Conservation (phyloP, 2,797 vertebrate species). For the Danio albolineatus region DNA sequence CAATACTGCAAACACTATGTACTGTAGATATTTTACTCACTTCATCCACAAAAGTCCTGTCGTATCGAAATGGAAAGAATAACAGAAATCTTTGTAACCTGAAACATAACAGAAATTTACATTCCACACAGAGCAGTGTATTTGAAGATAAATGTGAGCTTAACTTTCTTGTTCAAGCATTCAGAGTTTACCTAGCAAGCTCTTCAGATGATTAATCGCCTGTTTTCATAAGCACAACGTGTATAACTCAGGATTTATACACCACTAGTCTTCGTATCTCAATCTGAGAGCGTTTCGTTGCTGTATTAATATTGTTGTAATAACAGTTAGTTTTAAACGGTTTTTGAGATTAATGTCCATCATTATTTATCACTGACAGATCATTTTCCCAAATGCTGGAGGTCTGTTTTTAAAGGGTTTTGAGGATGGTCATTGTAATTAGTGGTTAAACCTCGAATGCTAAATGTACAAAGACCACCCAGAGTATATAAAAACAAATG, state of each 20-base stretch:
- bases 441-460: slow-evolving; percentile 8
- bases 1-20: not conserved
- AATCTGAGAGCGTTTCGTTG: not conserved
- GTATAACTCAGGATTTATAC: not conserved
- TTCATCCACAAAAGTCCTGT: slow-evolving; percentile 32
- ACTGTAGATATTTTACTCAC: not conserved
- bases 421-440: not conserved
- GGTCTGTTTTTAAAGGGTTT: not conserved
- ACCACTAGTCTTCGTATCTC: not conserved
- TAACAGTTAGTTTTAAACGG: not conserved
- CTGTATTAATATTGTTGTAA: not conserved
- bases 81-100: slow-evolving; percentile 19
- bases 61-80: not conserved
- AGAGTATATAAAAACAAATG: slow-evolving; percentile 5
- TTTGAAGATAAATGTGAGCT: slow-evolving; percentile 60
- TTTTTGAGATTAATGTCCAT: slow-evolving; percentile 10
- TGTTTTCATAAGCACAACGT: slow-evolving; percentile 49
- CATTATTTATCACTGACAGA: not conserved
- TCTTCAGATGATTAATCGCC: slow-evolving; percentile 60
- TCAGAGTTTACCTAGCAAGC: slow-evolving; percentile 56
- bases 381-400: not conserved
- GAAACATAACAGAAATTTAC: slow-evolving; percentile 64
- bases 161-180: slow-evolving; percentile 52
- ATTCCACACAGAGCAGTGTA: slow-evolving; percentile 68
- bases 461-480: slow-evolving; percentile 12